Conservation (phyloP, 2,113 vertebrate species). For the Piprites chloris region DNA sequence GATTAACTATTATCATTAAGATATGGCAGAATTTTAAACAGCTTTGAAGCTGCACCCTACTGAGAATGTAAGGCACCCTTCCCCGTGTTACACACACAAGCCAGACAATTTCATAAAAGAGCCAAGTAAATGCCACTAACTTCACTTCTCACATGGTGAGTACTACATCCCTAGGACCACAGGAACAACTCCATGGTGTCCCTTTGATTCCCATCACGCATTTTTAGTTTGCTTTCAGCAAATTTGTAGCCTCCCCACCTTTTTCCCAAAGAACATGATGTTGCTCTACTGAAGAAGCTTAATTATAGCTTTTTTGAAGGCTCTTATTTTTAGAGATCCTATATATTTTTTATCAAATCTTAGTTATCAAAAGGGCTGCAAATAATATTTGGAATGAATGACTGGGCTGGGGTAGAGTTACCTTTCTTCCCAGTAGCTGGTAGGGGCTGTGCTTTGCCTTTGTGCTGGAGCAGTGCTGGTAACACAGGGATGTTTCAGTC, state of each 20-base stretch:
- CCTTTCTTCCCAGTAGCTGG: not conserved
- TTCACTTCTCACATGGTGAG: not conserved
- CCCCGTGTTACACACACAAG: not conserved
- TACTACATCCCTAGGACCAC: not conserved
- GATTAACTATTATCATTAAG: slow-evolving; percentile 44
- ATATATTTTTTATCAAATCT: not conserved
- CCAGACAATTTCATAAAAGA: not conserved
- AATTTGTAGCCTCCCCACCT: not conserved
- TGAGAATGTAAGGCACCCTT: not conserved
- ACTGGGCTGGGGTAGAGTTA: not conserved
- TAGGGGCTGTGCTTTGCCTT: not conserved
- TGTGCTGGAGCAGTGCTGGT: not conserved
- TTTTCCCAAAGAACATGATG: not conserved
- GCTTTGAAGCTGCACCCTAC: slow-evolving; percentile 24
- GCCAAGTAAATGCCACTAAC: not conserved
- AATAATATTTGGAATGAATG: not conserved
- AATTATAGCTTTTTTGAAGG: not conserved
- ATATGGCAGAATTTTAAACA: slow-evolving; percentile 43
- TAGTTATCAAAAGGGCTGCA: not conserved
- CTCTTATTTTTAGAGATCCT: not conserved
- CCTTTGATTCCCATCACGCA: not conserved
- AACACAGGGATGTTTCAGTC: not conserved
- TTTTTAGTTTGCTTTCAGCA: not conserved
- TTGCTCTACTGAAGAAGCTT: not conserved
- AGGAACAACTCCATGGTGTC: not conserved